These are phyloP conservation scores for Molossus alvarezi DNA, from an alignment of 2,797 vertebrate genomes.

Conservation along the genomic window DNA sequence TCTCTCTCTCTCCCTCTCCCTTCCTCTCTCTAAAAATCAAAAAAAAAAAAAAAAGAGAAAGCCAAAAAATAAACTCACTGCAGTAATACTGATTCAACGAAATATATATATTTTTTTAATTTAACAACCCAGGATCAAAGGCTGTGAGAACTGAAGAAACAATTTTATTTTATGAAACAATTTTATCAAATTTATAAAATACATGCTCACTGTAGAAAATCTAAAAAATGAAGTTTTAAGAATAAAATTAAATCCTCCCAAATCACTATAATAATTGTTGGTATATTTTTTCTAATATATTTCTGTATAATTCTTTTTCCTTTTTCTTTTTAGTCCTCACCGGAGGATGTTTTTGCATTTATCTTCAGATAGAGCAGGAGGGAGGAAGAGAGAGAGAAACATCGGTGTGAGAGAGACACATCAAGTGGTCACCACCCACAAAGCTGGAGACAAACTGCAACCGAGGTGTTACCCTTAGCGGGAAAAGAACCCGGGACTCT, in stretches of 20 bases:
- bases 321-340: neutral
- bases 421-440: no score
- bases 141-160: neutral
- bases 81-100: neutral
- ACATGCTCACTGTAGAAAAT: neutral
- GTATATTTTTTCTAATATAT: neutral
- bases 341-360: no score
- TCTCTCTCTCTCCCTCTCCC: no score
- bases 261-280: constrained; percentile 27
- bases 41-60: neutral
- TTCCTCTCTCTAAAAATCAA: no score
- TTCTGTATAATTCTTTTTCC: constrained; percentile 2
- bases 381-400: no score
- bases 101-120: neutral
- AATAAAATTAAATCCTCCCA: constrained; percentile 50
- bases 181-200: constrained; percentile 60
- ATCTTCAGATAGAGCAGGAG: no score
- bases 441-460: no score
- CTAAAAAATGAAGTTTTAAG: constrained; percentile 24
- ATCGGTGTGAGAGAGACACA: no score
- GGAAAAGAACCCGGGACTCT: no score
- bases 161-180: constrained; percentile 38
- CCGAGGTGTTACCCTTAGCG: no score
- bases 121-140: constrained; percentile 32
- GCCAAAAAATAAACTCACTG: constrained; percentile 15